Base-by-base conservation (phyloP, 1,140 invertebrate genomes). In the Ips typographus region DNA sequence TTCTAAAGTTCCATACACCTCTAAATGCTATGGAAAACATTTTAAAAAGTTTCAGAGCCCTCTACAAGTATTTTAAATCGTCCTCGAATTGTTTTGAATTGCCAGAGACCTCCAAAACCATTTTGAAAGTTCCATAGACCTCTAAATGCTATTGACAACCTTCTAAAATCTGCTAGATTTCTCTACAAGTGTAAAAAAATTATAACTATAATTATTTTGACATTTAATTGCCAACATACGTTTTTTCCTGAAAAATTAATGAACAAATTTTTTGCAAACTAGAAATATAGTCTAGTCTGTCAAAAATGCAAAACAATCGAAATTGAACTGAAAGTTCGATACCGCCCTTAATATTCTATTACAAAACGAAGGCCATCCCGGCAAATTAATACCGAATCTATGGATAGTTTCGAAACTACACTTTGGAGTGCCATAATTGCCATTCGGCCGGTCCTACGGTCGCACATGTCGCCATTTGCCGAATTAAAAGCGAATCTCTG, bases 401-500 rank as follows among this genome's bases (percentile, higher is more conserved):
- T 63, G 47, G 61, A 63, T 63, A 63, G 61, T 63, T 63, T 40
- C 61, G 36, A 39, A 63, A 63, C 61, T 63, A 40, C 44, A 43
- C 47, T 63, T 63, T 40, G 61, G 61, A 63, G 61, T 63, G 61
- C 40, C 49, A 41, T 63, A 63, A 63, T 63, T 63, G 61, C 49
- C 47, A 40, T 63, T 63, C 38, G 61, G 61, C 22, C 61, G 61
- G 39, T 63, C 8, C 61, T 51, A 7, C 49, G 61, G 61, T 52
- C 61, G 61, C 47, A 49, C 61, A 49, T 63, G 61, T 63, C 61
- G 61, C 61, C 61, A 63, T 63, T 63, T 63, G 47, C 44, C 44
- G 47, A 52, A 63, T 63, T 63, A 63, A 63, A 63, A 51, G 44
- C 61, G 61, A 63, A 63, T 63, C 61, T 63, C 61, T 63, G 61